phyloP scores from a whole-genome alignment of 35 echinoderm and acorn worm species.

The Hemicentrotus pulcherrimus region DNA sequence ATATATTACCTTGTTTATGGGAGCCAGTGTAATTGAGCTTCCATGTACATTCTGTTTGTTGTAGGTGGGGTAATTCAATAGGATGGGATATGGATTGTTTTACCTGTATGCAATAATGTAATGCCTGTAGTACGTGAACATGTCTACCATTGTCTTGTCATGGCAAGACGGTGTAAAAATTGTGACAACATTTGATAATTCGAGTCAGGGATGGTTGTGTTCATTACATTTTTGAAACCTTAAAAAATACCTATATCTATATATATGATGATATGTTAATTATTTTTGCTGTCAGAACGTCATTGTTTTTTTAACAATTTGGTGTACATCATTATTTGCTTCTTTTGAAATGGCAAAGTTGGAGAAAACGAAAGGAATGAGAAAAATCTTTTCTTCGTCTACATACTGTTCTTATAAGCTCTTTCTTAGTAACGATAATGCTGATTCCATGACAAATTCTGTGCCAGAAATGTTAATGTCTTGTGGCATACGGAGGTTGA shows the following conservation, averaged over 20 bases:
- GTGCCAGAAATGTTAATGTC: too few relatives aligned
- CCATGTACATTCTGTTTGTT: neutral
- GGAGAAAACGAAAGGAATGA: too few relatives aligned
- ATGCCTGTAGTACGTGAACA: neutral
- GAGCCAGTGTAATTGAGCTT: neutral
- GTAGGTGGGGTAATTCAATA: neutral
- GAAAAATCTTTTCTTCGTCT: too few relatives aligned
- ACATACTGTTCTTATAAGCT: too few relatives aligned
- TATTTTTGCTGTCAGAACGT: neutral
- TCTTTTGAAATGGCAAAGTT: too few relatives aligned
- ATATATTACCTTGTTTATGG: neutral
- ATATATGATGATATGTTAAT: too few relatives aligned
- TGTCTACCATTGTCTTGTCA: neutral
- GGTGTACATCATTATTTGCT: neutral
- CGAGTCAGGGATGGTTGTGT: too few relatives aligned
- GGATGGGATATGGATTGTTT: neutral
- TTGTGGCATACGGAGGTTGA: too few relatives aligned
- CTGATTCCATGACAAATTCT: too few relatives aligned
- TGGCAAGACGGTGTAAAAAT: neutral
- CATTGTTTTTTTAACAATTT: neutral
- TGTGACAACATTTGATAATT: neutral
- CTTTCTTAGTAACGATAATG: too few relatives aligned
- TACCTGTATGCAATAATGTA: neutral
- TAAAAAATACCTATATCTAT: too few relatives aligned
- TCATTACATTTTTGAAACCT: too few relatives aligned